Evolutionary conservation across 2,113 vertebrate genomes (phyloP).

Genomic region (Urocolius indicus): DNA sequence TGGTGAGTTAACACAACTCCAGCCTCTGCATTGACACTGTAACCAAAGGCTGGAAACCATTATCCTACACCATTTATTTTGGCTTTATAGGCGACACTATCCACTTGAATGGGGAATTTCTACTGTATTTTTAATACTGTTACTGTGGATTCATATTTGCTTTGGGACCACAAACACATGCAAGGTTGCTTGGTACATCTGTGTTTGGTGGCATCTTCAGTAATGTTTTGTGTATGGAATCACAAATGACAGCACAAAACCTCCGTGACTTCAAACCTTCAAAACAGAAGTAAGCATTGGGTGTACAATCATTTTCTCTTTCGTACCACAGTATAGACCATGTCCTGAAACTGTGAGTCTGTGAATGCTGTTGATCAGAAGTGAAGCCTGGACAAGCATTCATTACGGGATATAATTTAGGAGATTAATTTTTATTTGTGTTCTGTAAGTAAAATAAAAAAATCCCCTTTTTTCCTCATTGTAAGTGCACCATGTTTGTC

Average conservation of each 20-base stretch:
- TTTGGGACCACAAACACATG: slow-evolving; percentile 33
- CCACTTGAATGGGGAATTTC: slow-evolving; percentile 71
- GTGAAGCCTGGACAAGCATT: slow-evolving; percentile 2
- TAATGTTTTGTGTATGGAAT: slow-evolving; percentile 21
- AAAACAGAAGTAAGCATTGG: background rate
- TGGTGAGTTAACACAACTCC: slow-evolving; percentile 77
- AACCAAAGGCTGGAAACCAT: slow-evolving; percentile 74
- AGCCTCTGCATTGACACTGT: slow-evolving; percentile 68
- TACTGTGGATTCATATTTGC: slow-evolving; percentile 60
- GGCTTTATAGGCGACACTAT: slow-evolving; percentile 66
- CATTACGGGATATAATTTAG: background rate
- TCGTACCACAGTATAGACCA: background rate
- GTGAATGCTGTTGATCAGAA: slow-evolving; percentile 29
- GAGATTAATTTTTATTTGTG: slow-evolving; percentile 30
- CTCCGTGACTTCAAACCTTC: slow-evolving; percentile 18
- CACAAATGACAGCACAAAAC: background rate
- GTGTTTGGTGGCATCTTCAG: slow-evolving; percentile 32
- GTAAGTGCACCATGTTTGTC: background rate
- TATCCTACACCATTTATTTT: slow-evolving; percentile 74
- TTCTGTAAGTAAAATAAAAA: slow-evolving; percentile 11
- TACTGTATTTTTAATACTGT: slow-evolving; percentile 57
- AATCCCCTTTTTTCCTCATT: background rate
- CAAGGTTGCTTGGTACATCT: slow-evolving; percentile 6
- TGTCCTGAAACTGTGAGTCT: background rate
- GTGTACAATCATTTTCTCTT: slow-evolving; percentile 33